phyloP scores from a whole-genome alignment of 2,113 vertebrate genomes.

The rabbit (Oryctolagus cuniculus) region mOryCun1.1 NC_091436.1:47350501-47351000 shows the following conservation, averaged over 20 bases:
- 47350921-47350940: neutral
- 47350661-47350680: neutral
- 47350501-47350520: conserved; percentile 31
- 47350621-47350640: neutral
- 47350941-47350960: neutral
- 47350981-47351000: neutral
- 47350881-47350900: neutral
- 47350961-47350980: neutral
- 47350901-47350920: neutral
- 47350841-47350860: neutral
- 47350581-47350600: neutral
- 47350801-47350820: neutral
- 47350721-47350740: conserved; percentile 3
- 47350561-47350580: neutral
- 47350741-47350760: neutral
- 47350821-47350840: conserved; percentile 4
- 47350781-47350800: neutral
- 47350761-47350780: neutral
- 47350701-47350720: conserved; percentile 7
- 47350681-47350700: neutral
- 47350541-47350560: conserved; percentile 21
- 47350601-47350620: neutral
- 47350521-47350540: conserved; percentile 5
- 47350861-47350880: neutral
- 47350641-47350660: neutral